A percentile compares a stretch with the other conserved stretches of the same genome.
These are phyloP conservation scores for Rhorus exstirpatorius DNA, from an alignment of 2,888 invertebrate genomes.

Conservation along the genomic window DNA sequence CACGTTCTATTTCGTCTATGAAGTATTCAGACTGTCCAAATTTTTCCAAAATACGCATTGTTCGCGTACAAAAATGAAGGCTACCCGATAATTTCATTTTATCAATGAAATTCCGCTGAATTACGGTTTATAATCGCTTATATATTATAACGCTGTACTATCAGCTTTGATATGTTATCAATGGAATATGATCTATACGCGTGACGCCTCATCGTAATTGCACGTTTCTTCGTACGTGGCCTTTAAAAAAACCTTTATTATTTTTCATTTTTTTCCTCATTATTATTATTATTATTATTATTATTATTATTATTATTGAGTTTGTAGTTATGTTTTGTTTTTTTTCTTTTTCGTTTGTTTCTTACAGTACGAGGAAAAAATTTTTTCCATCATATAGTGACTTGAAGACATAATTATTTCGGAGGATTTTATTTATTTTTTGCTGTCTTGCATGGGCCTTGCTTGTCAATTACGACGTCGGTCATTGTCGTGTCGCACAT, in stretches of 20 bases:
- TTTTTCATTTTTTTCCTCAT: not conserved
- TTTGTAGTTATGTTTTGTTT: conserved; percentile 59
- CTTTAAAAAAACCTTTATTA: conserved; percentile 1
- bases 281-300: conserved; percentile 24
- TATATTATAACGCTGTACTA: conserved; percentile 15
- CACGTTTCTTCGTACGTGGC: conserved; percentile 9
- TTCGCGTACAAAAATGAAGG: not conserved
- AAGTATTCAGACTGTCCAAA: no score
- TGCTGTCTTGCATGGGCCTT: conserved; percentile 77
- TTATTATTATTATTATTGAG: conserved; percentile 46
- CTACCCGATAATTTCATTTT: not conserved
- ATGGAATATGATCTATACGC: conserved; percentile 56
- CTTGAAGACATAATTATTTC: conserved; percentile 28
- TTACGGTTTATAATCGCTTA: conserved; percentile 27
- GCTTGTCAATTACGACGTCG: conserved; percentile 76
- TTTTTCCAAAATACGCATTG: no score
- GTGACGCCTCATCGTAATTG: conserved; percentile 49
- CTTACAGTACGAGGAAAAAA: conserved; percentile 65
- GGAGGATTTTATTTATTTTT: conserved; percentile 25
- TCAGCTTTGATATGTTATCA: conserved; percentile 49
- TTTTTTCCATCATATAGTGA: conserved; percentile 64
- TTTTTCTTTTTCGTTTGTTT: conserved; percentile 66
- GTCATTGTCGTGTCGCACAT: conserved; percentile 66
- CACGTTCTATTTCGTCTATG: no score
- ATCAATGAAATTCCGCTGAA: conserved; percentile 27